Base-by-base conservation (phyloP, 2,113 vertebrate genomes). In the Nerophis lumbriciformis region DNA sequence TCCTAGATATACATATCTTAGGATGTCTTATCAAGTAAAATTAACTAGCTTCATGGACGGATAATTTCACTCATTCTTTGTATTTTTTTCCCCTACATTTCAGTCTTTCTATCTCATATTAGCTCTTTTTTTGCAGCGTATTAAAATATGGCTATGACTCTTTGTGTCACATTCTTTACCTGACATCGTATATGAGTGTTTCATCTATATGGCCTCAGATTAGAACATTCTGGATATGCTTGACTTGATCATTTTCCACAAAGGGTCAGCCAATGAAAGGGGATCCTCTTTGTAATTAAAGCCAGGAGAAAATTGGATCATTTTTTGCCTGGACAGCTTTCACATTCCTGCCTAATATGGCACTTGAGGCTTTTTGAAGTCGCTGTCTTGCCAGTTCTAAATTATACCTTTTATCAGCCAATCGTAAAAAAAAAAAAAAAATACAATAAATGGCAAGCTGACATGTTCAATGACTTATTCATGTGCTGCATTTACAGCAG, bases 381-480 rank as follows among this genome's bases (percentile, higher is more conserved):
- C 72, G 69, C 74, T 81, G 82, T 81, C 73, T 71, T 79, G 71
- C 77, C 80, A 75, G 77, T 86, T 69, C 75, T 39, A 87, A 88
- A 88, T 88, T 85, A 85, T 81, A 84, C 82, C 88, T 89, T 89
- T 90, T 85, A 87, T 87, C 87, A 84, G 72, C 70, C 83, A 87
- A 88, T 88, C 85, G 83, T 77, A 19, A 5, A 44, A 21, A 13
- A 57, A 55, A 37, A 14, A 28, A 14, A 80, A 69, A 70, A 78
- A 83, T 28, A 28, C 28, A 28, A 28, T 28, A 28, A 87, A 84
- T 80, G 78, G 72, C 75, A 73, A 77, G 61, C 73, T 85, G 88
- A 87, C 85, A 77, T 83, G 69, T 55, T 16, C n/a, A 56, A 16
- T n/a, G 13, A 4, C 4, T 14, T 54, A 36, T 54, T 37, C 37